phyloP scores from a whole-genome alignment of 1,140 invertebrate species.

The Medauroidea extradentata region DNA sequence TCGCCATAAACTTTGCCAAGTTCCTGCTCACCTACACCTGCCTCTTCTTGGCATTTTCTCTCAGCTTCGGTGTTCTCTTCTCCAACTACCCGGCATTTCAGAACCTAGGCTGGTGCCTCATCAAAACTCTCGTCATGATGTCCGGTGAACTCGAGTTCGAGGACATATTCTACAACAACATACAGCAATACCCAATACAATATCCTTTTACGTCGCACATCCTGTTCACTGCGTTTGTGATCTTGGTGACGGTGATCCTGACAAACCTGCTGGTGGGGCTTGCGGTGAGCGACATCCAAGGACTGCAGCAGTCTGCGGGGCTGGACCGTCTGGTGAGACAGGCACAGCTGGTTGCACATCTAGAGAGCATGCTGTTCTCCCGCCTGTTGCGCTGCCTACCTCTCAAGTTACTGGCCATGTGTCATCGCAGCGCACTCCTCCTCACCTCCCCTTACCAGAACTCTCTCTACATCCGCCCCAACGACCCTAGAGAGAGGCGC shows the following conservation, averaged over 20 bases:
- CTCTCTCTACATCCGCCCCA: constrained; percentile 65
- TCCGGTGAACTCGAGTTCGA: constrained; percentile 82
- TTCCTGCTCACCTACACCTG: constrained; percentile 76
- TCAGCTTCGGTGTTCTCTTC: constrained; percentile 74
- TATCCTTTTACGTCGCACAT: constrained; percentile 69
- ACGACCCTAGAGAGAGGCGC: constrained; percentile 71
- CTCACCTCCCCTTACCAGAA: constrained; percentile 65
- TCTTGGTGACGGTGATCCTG: constrained; percentile 78
- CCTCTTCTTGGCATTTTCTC: constrained; percentile 69
- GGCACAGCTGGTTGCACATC: constrained; percentile 70
- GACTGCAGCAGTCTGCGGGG: constrained; percentile 75
- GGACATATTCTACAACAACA: constrained; percentile 68
- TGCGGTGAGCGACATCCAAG: constrained; percentile 77
- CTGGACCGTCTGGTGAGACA: constrained; percentile 72
- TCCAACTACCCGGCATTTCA: constrained; percentile 67
- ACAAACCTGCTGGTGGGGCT: constrained; percentile 82
- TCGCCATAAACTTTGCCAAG: constrained; percentile 76
- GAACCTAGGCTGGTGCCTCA: constrained; percentile 53
- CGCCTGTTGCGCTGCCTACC: constrained; percentile 62
- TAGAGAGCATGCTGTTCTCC: constrained; percentile 78
- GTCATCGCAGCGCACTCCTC: constrained; percentile 63
- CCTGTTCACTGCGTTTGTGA: constrained; percentile 70
- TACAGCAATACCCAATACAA: constrained; percentile 41
- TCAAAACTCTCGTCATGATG: constrained; percentile 87
- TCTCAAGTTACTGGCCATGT: constrained; percentile 53